A percentile compares a stretch with the other conserved stretches of the same genome.
Evolutionary conservation across 2,113 vertebrate species (phyloP).

Genomic region (Clarias gariepinus): DNA sequence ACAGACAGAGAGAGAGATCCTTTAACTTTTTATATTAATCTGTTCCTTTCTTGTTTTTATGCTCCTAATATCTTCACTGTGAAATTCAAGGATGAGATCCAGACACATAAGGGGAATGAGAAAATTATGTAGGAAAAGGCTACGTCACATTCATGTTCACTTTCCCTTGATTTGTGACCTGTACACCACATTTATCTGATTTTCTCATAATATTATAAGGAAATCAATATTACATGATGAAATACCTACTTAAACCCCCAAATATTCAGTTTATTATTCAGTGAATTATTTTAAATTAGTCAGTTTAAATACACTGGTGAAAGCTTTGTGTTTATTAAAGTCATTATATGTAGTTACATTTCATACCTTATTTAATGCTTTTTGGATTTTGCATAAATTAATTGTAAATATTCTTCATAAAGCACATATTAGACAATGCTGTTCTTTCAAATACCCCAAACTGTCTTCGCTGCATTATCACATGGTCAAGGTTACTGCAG

Average conservation of each 20-base stretch:
- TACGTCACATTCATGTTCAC: background rate
- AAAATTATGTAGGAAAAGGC: slow-evolving; percentile 20
- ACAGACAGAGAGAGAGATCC: too few relatives aligned
- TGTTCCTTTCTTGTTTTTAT: slow-evolving; percentile 20
- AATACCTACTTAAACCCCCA: background rate
- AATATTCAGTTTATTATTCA: slow-evolving; percentile 5
- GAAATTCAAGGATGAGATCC: slow-evolving; percentile 9
- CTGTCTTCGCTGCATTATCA: background rate
- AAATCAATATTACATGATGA: background rate
- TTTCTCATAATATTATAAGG: background rate
- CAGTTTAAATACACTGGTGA: background rate
- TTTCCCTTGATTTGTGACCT: slow-evolving; percentile 21
- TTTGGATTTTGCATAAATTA: background rate
- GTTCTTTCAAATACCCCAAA: background rate
- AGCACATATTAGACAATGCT: slow-evolving; percentile 1
- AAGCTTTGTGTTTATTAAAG: background rate
- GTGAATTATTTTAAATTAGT: background rate
- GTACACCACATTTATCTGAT: slow-evolving; percentile 20
- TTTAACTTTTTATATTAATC: slow-evolving; percentile 13
- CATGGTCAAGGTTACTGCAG: slow-evolving; percentile 31
- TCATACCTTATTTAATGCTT: background rate
- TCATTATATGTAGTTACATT: background rate
- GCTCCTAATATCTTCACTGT: background rate
- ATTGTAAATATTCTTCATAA: slow-evolving; percentile 18
- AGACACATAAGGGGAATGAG: background rate